Base-by-base conservation (phyloP, 2,797 vertebrate species). In the Gephyroberyx darwinii region DNA sequence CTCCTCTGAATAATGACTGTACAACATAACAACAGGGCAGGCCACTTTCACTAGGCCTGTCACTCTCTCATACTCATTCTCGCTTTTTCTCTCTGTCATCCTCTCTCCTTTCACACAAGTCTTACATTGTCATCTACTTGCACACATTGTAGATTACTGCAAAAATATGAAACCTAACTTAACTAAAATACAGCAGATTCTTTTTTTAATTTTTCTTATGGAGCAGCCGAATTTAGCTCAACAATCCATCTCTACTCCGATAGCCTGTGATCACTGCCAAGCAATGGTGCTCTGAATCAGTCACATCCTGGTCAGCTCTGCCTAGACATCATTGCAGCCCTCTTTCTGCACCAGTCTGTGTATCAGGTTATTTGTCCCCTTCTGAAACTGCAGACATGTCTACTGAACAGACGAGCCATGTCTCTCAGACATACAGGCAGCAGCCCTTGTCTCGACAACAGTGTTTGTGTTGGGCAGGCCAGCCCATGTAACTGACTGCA, bases 1-100 rank as follows among this genome's bases (percentile, higher is more conserved):
- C 61, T 80, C 43, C 57, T 82, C 59, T 76, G 75, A 87, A 73
- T 87, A 86, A 88, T 85, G 78, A 75, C 74, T 74, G 45, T 81
- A 83, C 50, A 33, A 33, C 37, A 70, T 67, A 63, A 83, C 63
- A 72, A 74, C 71, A 74, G 20, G 62, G 65, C 65, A 20, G 22
- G 47, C 19, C 63, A 64, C 74, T 69, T 61, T 81, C 43, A 16
- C 51, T 9, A 19, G 16, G 48, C 70, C 60, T 48, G 33, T 75
- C 59, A n/a, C 69, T 69, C 48, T 66, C 50, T 43, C 37, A 31
- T 43, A 20, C 72, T 77, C 1, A 39, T 72, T 63, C 59, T 19
- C 22, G 56, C 8, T 67, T 53, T 70, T 9, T 31, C 16, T 31
- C 19, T 66, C 37, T n/a, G 67, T 65, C 55, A 41, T 35, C 45